Evolutionary conservation across 2,888 invertebrate species (phyloP).

Genomic region (Melinopterus prodromus): DNA sequence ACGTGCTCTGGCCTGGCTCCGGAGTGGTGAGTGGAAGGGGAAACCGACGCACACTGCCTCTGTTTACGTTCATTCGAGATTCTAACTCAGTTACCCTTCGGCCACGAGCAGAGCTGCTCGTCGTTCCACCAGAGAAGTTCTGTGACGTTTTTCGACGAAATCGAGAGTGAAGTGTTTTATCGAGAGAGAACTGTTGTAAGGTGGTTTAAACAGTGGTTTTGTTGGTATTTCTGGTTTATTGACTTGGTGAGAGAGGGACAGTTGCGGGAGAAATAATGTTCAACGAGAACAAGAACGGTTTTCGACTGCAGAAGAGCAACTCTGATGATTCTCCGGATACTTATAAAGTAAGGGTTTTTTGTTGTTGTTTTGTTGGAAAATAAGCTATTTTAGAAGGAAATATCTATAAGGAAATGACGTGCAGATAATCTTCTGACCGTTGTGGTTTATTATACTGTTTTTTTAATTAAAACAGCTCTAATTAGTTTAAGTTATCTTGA

Average conservation of each 20-base stretch:
- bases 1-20: background rate
- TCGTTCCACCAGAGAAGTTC: background rate
- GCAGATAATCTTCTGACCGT: too few species aligned
- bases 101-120: background rate
- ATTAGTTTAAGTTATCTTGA: too few species aligned
- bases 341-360: constrained; percentile 13
- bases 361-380: constrained; percentile 6
- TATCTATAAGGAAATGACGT: too few species aligned
- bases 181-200: background rate
- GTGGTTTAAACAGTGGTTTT: constrained; percentile 7
- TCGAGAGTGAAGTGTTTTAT: background rate
- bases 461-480: too few species aligned
- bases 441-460: too few species aligned
- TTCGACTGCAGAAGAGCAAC: constrained; percentile 8
- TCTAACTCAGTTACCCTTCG: constrained; percentile 15
- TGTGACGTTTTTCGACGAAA: background rate
- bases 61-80: constrained; percentile 6
- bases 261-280: background rate
- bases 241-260: background rate
- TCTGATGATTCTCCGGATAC: constrained; percentile 13
- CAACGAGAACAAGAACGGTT: constrained; percentile 11
- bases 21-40: constrained; percentile 11
- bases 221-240: constrained; percentile 5
- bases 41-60: background rate
- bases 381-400: background rate